phyloP scores from a whole-genome alignment of 2,113 vertebrate species.

The Peromyscus polionotus region DNA sequence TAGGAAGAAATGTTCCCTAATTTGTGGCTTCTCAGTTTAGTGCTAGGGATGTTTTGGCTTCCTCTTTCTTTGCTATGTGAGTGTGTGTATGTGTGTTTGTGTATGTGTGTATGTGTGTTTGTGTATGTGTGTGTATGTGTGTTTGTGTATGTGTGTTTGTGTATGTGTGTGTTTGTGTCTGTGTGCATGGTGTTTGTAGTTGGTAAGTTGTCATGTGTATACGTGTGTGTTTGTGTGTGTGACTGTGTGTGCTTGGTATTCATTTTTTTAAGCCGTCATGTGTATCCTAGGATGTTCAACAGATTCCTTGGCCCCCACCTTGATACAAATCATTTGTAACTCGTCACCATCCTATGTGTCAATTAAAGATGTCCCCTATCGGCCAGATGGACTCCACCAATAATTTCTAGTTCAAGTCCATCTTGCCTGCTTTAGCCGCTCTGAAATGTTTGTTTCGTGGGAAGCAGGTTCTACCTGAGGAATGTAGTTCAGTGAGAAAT shows the following conservation, averaged over 20 bases:
- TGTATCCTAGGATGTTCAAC: background rate
- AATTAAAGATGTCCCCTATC: rapidly evolving
- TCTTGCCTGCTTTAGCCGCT: background rate
- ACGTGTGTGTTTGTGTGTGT: too few relatives aligned
- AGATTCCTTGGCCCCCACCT: background rate
- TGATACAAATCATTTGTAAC: too few relatives aligned
- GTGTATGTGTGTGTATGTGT: background rate
- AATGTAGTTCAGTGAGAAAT: background rate
- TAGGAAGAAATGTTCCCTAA: background rate
- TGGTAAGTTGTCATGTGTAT: too few relatives aligned
- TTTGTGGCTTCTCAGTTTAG: background rate
- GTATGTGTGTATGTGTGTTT: rapidly evolving
- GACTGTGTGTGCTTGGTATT: background rate
- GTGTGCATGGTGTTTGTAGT: background rate
- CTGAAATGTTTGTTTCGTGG: background rate
- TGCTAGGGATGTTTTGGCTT: background rate
- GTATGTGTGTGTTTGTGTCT: background rate
- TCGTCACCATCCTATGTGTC: background rate
- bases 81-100: background rate
- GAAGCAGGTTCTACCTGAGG: background rate
- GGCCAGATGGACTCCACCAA: rapidly evolving
- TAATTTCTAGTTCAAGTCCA: background rate
- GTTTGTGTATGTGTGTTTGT: background rate
- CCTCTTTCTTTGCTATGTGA: background rate
- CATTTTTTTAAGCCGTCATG: background rate